These are phyloP conservation scores for Carabus problematicus DNA, from an alignment of 2,888 invertebrate species.

Conservation along the genomic window DNA sequence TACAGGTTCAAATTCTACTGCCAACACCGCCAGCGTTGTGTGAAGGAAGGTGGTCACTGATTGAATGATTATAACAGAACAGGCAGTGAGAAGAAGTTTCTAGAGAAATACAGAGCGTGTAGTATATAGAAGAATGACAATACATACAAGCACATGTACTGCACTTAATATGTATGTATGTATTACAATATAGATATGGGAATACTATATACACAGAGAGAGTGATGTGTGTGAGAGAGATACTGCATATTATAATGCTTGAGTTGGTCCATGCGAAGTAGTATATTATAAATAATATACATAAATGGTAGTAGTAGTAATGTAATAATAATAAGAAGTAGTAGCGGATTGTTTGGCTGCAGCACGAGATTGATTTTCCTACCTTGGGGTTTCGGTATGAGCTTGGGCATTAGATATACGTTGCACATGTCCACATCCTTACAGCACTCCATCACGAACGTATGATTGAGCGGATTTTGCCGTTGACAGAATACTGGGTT, in stretches of 20 bases:
- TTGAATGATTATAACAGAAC: no score
- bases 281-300: no score
- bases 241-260: no score
- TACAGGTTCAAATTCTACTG: slow-evolving; percentile 13
- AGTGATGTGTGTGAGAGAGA: no score
- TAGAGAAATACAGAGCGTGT: no score
- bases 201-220: no score
- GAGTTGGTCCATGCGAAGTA: not conserved
- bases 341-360: slow-evolving; percentile 5
- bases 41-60: no score
- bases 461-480: slow-evolving; percentile 76
- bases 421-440: slow-evolving; percentile 78
- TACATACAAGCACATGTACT: no score
- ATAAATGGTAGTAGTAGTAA: slow-evolving; percentile 14
- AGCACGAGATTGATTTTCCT: slow-evolving; percentile 53
- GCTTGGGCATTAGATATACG: slow-evolving; percentile 71
- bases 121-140: no score
- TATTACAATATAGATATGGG: no score
- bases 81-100: no score
- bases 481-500: slow-evolving; percentile 84
- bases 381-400: slow-evolving; percentile 74
- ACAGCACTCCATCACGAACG: slow-evolving; percentile 84
- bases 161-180: no score
- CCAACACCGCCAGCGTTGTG: slow-evolving; percentile 3
- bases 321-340: slow-evolving; percentile 11